Evolutionary conservation across 2,888 invertebrate genomes (phyloP), one percentile per base, ranked within the genome.

Genomic region (Drepanosiphum platanoidis): DNA sequence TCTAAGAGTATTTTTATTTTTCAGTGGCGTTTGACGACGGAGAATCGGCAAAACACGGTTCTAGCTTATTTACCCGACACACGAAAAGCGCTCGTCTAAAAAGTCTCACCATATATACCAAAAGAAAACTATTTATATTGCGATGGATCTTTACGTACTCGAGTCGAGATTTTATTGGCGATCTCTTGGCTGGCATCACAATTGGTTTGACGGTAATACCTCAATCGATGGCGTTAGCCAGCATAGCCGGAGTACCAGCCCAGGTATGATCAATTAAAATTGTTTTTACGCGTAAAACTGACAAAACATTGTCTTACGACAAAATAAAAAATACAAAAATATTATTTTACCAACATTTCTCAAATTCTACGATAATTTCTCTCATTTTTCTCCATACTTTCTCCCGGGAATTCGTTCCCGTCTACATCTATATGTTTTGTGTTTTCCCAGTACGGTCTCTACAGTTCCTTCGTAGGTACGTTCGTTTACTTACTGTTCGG

Each of bases 151-250:
- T 95, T 7, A 92, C 92, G 88, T 96, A 96, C 91, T 93, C 91
- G 88, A 89, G 91, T 13, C 92, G 92, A 86, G 93, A 94, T 90
- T 94, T 95, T 13, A 90, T 96, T 80, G 95, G 96, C 13, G 97
- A 97, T 91, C 89, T 96, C 71, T 95, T 97, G 87, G 97, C 97
- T 9, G 97, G 97, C 86, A 90, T 97, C 86, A 97, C 97, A 1
- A 97, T 97, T n/a, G 97, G 97, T 0, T 92, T 97, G 86, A 97
- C 97, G 0, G 96, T 97, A 86, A 96, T 97, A 88, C 97, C 97
- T 30, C 97, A 97, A 90, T 95, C 95, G 18, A 91, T 95, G 86
- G 95, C 95, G n/a, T 95, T 95, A 90, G 92, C 95, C 39, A 94
- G 93, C 89, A 94, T 95, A 87, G 95, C 95, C 75, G 94, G 95